Percentiles rank a stretch among this genome's conserved stretches.
phyloP scores from a whole-genome alignment of 1,140 invertebrate genomes.

The Drosophila persimilis region DNA sequence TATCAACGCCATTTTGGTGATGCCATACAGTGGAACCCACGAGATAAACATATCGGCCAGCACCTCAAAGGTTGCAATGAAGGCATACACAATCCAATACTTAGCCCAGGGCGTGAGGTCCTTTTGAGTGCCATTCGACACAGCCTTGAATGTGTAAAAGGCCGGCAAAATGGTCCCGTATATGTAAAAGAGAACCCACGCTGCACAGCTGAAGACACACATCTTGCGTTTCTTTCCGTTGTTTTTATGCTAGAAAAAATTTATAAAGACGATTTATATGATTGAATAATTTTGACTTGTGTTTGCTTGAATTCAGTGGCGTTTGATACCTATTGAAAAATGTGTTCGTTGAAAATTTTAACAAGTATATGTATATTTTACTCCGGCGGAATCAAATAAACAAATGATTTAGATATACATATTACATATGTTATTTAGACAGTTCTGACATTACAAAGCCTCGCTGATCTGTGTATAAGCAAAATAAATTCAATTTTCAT shows the following conservation, averaged over 20 bases:
- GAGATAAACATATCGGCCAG: conserved; percentile 40
- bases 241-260: neutral
- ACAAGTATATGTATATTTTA: neutral
- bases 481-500: neutral
- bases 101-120: conserved; percentile 48
- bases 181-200: conserved; percentile 43
- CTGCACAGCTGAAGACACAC: conserved; percentile 32
- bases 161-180: conserved; percentile 56
- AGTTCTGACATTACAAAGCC: no score
- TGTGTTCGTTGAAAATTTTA: no score
- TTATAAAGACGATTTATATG: neutral
- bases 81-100: conserved; percentile 62
- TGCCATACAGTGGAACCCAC: conserved; percentile 55
- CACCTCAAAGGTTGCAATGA: conserved; percentile 43
- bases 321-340: no score
- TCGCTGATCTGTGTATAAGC: no score
- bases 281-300: conserved; percentile 3
- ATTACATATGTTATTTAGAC: no score
- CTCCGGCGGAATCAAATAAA: neutral
- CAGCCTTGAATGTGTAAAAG: conserved; percentile 43
- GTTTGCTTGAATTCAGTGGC: neutral
- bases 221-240: conserved; percentile 8
- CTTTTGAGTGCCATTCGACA: conserved; percentile 17
- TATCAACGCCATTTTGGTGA: conserved; percentile 48
- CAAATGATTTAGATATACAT: neutral